These are phyloP conservation scores for Calliopum simillimum DNA, from an alignment of 2,888 invertebrate genomes.

Conservation along the genomic window DNA sequence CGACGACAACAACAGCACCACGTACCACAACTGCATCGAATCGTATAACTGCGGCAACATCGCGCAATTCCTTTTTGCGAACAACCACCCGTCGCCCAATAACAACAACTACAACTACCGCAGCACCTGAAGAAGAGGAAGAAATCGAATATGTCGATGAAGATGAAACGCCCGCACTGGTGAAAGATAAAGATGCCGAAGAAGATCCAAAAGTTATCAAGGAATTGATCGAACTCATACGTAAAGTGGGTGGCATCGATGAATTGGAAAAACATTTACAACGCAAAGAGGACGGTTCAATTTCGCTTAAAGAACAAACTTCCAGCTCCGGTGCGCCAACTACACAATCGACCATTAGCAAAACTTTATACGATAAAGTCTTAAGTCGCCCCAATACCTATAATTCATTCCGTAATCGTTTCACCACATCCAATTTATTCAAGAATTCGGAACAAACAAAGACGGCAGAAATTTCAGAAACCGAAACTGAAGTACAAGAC, in stretches of 20 bases:
- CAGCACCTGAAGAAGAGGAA: constrained; percentile 63
- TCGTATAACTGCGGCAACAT: constrained; percentile 66
- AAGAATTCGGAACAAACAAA: constrained; percentile 44
- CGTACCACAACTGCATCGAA: constrained; percentile 68
- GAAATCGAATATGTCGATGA: constrained; percentile 70
- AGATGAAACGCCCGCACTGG: constrained; percentile 55
- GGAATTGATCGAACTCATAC: constrained; percentile 85
- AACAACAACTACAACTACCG: constrained; percentile 68
- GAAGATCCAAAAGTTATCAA: constrained; percentile 76
- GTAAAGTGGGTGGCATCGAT: constrained; percentile 89
- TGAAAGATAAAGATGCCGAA: constrained; percentile 57
- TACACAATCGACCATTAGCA: constrained; percentile 78
- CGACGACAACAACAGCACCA: constrained; percentile 63
- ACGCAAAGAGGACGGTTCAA: constrained; percentile 70
- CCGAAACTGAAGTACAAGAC: constrained; percentile 28
- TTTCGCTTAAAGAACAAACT: constrained; percentile 65
- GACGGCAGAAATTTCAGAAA: constrained; percentile 35
- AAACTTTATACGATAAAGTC: constrained; percentile 82
- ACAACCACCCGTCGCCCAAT: constrained; percentile 62
- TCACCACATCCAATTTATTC: constrained; percentile 50
- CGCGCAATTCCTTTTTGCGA: constrained; percentile 63
- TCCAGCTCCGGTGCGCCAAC: constrained; percentile 55
- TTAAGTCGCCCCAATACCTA: constrained; percentile 67
- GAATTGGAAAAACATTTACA: constrained; percentile 84
- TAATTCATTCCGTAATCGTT: constrained; percentile 62